Base-by-base conservation (phyloP, 1,140 invertebrate genomes). In the Drosophila melanogaster region DNA sequence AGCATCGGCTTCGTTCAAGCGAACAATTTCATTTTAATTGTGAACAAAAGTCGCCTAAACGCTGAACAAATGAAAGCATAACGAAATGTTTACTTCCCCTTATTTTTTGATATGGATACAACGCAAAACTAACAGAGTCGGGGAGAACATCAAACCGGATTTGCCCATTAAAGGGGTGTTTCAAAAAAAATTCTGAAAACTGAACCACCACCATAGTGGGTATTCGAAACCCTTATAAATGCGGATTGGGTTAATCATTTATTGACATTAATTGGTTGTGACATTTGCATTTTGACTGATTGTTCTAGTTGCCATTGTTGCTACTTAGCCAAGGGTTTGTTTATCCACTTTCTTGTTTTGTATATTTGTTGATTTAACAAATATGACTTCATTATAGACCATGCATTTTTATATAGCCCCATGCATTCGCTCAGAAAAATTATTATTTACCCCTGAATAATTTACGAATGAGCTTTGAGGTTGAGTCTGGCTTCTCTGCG, bases 221-320 rank as follows among this genome's bases (percentile, higher is more conserved):
- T 14, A 49, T 17, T 50, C 50, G n/a, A 49, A 55, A 35, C 54
- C 71, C 46, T 41, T 44, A 49, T 70, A 35, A 44, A 41, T 24
- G 43, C 35, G 58, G 30, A 60, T 50, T 55, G 66, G 56, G 62
- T 43, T 69, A 81, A 87, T 89, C 83, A 72, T 72, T 87, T 84
- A 90, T 90, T 90, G 87, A 87, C 87, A 90, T 90, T 90, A 90
- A 90, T 90, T 91, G 89, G 84, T 89, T 90, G 81, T 90, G 89
- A 91, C 87, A 90, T 90, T 91, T 90, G 87, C 87, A 89, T 90
- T 81, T 56, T 91, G 89, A 91, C 77, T 78, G 84, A 87, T 87
- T 81, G 79, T 89, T 69, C 58, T 74, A 84, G 84, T 85, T 85
- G 84, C 84, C 84, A 87, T 87, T 87, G 84, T 87, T 89, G 80